Percentiles rank a stretch among this genome's conserved stretches.
phyloP scores from a whole-genome alignment of 1,140 invertebrate species.

The Macrobrachium nipponense region DNA sequence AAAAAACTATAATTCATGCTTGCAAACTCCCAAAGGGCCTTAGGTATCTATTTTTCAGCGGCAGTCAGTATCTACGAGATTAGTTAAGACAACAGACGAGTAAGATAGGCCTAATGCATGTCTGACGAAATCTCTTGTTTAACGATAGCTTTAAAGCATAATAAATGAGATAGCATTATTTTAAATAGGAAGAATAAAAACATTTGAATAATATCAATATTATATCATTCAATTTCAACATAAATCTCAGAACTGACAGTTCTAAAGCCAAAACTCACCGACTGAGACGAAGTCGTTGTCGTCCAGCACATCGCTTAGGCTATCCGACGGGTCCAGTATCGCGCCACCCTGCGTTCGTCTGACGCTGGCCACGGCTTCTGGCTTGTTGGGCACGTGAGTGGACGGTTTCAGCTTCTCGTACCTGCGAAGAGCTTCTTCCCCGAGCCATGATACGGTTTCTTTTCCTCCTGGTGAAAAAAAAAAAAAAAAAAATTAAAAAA shows the following conservation, averaged over 20 bases:
- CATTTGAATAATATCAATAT: background rate
- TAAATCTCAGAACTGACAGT: background rate
- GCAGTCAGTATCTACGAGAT: too few relatives aligned
- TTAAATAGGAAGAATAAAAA: slow-evolving; percentile 63
- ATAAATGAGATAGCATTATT: too few relatives aligned
- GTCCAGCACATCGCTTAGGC: slow-evolving; percentile 73
- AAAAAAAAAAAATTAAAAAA: background rate
- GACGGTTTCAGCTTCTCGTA: slow-evolving; percentile 70
- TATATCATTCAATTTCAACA: background rate
- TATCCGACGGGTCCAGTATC: slow-evolving; percentile 75
- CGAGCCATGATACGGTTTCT: slow-evolving; percentile 72
- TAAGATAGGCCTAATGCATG: too few relatives aligned
- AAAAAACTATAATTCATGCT: too few relatives aligned
- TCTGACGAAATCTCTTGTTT: too few relatives aligned
- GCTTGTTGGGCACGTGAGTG: slow-evolving; percentile 63
- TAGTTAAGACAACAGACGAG: too few relatives aligned
- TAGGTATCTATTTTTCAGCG: too few relatives aligned
- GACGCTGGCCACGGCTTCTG: slow-evolving; percentile 72
- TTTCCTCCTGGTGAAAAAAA: slow-evolving; percentile 65
- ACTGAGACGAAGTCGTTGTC: slow-evolving; percentile 78
- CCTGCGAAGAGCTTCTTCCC: slow-evolving; percentile 73
- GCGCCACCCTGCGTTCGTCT: slow-evolving; percentile 76
- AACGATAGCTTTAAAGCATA: too few relatives aligned
- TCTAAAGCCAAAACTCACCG: slow-evolving; percentile 68
- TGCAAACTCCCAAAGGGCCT: too few relatives aligned